Evolutionary conservation across 2,888 invertebrate genomes (phyloP), one percentile per base, ranked within the genome.

Genomic region (Adela reaumurella): DNA sequence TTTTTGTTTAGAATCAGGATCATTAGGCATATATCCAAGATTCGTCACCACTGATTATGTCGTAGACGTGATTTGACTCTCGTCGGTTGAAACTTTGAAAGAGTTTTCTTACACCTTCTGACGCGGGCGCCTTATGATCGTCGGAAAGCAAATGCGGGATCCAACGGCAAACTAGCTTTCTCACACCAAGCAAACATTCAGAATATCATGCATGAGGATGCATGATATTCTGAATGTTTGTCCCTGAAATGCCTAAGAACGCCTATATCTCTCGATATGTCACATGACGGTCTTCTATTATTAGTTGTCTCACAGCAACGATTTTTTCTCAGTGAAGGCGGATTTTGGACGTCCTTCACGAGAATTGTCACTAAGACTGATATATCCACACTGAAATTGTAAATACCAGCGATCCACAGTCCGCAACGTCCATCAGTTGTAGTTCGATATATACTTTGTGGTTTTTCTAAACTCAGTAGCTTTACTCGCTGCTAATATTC

Each of bases 41-140:
- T 56, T 58, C 53, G 49, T 56, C 52, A 55, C 51, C 55, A 50
- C 49, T 55, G 50, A 54, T 53, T 50, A 55, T 55, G 49, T 55
- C 48, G 49, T 55, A 56, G 44, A 55, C 53, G 50, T 51, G 45
- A 52, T 55, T 55, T 49, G 54, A 50, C 44, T 46, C 47, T 49
- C 49, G 52, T 51, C 47, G 50, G 50, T 2, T 2, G 28, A 48
- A 44, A 10, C 17, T 17, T 17, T 29, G 17, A 11, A n/a, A 55
- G 49, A 46, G 49, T 53, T 51, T 52, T 50, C 42, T 46, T 47
- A 51, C 51, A 54, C 50, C 53, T 53, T 52, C 52, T 51, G 48
- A 55, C 52, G 48, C 48, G 50, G 46, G 52, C 46, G 50, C 47
- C 48, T 52, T 61, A 16, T 54, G 51, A 48, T 53, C 51, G 47